These are phyloP conservation scores for Perizoma flavofasciatum DNA, from an alignment of 2,888 invertebrate genomes.

Conservation along the genomic window DNA sequence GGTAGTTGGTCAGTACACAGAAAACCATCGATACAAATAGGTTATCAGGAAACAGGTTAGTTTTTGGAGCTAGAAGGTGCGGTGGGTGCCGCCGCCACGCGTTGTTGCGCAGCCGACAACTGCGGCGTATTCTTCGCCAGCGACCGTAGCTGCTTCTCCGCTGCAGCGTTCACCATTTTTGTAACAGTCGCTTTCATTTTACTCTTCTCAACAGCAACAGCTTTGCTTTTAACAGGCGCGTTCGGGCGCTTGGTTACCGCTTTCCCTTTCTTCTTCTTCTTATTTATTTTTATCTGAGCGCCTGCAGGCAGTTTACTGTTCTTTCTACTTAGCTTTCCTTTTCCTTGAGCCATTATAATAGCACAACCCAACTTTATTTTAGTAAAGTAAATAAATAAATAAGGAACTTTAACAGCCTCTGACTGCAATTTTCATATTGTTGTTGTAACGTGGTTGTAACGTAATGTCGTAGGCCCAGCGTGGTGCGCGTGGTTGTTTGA, in stretches of 20 bases:
- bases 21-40: no score
- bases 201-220: slow-evolving; percentile 80
- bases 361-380: no score
- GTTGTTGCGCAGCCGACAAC: slow-evolving; percentile 76
- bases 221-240: slow-evolving; percentile 86
- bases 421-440: no score
- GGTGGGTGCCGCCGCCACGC: slow-evolving; percentile 70
- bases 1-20: no score
- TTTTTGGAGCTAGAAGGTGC: slow-evolving; percentile 65
- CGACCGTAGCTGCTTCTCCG: slow-evolving; percentile 86
- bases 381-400: no score
- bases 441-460: no score
- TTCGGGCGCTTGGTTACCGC: slow-evolving; percentile 85
- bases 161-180: slow-evolving; percentile 88
- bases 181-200: slow-evolving; percentile 87
- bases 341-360: slow-evolving; percentile 86
- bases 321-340: slow-evolving; percentile 79
- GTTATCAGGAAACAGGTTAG: slow-evolving; percentile 24
- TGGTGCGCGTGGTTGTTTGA: no score
- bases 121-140: slow-evolving; percentile 80
- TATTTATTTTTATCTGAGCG: slow-evolving; percentile 70
- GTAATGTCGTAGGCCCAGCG: no score
- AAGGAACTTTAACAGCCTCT: no score
- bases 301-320: slow-evolving; percentile 85
- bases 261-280: slow-evolving; percentile 74